These are phyloP conservation scores for Palaemon carinicauda DNA, from an alignment of 1,140 invertebrate species.

Conservation along the genomic window DNA sequence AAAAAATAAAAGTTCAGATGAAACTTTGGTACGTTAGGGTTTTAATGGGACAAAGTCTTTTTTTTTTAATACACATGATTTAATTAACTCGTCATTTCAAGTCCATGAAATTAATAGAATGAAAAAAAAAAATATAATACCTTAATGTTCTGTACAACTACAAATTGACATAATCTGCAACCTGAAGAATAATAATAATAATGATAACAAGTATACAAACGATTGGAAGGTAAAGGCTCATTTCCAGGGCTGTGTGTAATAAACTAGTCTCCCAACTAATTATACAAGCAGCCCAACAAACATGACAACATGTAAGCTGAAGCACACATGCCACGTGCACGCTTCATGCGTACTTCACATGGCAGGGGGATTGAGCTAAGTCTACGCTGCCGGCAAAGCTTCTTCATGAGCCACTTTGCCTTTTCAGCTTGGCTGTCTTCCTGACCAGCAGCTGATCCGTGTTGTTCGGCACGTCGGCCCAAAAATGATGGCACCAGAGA, in stretches of 20 bases:
- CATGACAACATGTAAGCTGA: slow-evolving; percentile 56
- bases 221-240: slow-evolving; percentile 57
- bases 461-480: slow-evolving; percentile 38
- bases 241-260: slow-evolving; percentile 56
- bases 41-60: slow-evolving; percentile 42
- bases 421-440: slow-evolving; percentile 45
- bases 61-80: slow-evolving; percentile 55
- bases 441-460: slow-evolving; percentile 40
- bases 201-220: slow-evolving; percentile 55
- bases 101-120: slow-evolving; percentile 56
- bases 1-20: slow-evolving; percentile 51
- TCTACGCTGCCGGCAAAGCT: slow-evolving; percentile 51
- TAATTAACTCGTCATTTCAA: slow-evolving; percentile 52
- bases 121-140: slow-evolving; percentile 55
- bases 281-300: slow-evolving; percentile 57
- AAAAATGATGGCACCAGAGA: slow-evolving; percentile 53
- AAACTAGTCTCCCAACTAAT: slow-evolving; percentile 52
- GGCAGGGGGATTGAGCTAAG: slow-evolving; percentile 53
- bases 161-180: slow-evolving; percentile 55
- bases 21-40: slow-evolving; percentile 57
- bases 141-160: slow-evolving; percentile 58
- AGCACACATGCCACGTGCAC: slow-evolving; percentile 44
- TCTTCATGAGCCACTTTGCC: slow-evolving; percentile 48
- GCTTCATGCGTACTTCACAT: slow-evolving; percentile 38
- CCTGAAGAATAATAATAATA: slow-evolving; percentile 53